phyloP scores from a whole-genome alignment of 2,888 invertebrate genomes.

The Dicyrtoma fusca region DNA sequence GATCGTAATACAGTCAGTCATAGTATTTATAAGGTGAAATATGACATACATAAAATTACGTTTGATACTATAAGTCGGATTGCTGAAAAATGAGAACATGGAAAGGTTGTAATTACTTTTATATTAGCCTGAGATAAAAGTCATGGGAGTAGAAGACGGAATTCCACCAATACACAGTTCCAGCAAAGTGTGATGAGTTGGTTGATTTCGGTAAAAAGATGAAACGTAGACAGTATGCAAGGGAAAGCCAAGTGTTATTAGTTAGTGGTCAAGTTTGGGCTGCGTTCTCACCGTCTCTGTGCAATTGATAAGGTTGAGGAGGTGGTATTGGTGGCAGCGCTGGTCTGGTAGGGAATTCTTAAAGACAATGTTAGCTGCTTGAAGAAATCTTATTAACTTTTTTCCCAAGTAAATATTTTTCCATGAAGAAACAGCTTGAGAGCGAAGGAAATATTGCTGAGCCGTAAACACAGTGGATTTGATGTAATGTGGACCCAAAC shows the following conservation, averaged over 20 bases:
- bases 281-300: not conserved
- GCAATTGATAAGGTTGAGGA: not conserved
- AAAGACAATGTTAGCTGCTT: not conserved
- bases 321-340: not conserved
- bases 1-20: no score
- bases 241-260: not conserved
- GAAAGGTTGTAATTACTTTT: no score
- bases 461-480: not conserved
- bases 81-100: not conserved
- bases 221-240: not conserved
- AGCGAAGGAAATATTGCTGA: conserved; percentile 4
- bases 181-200: no score
- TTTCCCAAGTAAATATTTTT: conserved; percentile 18
- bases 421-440: conserved; percentile 19
- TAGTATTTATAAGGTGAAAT: no score
- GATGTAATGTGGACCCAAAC: not conserved
- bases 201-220: no score
- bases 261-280: not conserved
- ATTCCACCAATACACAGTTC: no score
- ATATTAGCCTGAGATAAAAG: not conserved
- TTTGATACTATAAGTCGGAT: not conserved
- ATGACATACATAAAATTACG: no score
- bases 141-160: not conserved
- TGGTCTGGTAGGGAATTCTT: not conserved
- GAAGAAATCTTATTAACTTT: conserved; percentile 24